Evolutionary conservation across 1,140 invertebrate species (phyloP).

Genomic region (Latrodectus geometricus): DNA sequence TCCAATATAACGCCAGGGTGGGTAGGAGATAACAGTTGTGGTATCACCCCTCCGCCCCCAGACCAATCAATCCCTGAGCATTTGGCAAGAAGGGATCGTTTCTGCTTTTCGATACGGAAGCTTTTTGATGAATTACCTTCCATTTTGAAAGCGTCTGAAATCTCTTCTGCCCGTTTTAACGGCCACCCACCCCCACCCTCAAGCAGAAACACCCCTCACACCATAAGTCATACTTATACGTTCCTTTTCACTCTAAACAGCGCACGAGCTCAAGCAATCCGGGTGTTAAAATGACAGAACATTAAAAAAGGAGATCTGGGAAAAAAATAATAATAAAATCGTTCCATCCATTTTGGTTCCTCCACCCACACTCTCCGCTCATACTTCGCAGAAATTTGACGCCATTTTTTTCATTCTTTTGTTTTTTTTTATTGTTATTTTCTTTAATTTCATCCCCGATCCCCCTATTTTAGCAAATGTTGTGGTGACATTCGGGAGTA

Average conservation of each 20-base stretch:
- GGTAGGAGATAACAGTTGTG: constrained; percentile 41
- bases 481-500: constrained; percentile 39
- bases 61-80: constrained; percentile 15
- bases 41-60: constrained; percentile 5
- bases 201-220: not conserved
- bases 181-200: not conserved
- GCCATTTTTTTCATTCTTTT: constrained; percentile 26
- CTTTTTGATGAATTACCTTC: constrained; percentile 56
- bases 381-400: constrained; percentile 15
- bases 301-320: constrained; percentile 34
- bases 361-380: constrained; percentile 3
- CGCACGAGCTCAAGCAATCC: constrained; percentile 20
- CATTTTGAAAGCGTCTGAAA: constrained; percentile 55
- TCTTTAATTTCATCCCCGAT: constrained; percentile 15
- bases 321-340: constrained; percentile 4
- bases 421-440: constrained; percentile 8
- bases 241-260: not conserved
- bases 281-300: constrained; percentile 55
- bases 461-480: constrained; percentile 32
- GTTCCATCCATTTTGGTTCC: not conserved
- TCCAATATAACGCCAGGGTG: constrained; percentile 37
- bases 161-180: constrained; percentile 49
- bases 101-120: constrained; percentile 30
- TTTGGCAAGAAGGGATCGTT: not conserved
- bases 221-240: constrained; percentile 58